Evolutionary conservation across 2,113 vertebrate genomes (phyloP), one percentile per base, ranked within the genome.

Genomic region (Grantiella picta): DNA sequence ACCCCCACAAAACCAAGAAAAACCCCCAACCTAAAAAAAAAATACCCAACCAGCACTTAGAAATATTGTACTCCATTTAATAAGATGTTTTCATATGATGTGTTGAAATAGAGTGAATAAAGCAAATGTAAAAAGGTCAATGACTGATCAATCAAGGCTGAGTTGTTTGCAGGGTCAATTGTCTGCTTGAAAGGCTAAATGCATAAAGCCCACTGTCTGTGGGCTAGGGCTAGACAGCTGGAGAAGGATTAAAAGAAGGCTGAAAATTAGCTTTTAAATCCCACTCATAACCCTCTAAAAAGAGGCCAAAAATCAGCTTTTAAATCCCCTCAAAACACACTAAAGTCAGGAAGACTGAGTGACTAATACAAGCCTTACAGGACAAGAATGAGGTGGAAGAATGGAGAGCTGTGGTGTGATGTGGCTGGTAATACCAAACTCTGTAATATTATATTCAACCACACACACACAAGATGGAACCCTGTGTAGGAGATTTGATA

Each of bases 31-130:
- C 5, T 53, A 63, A 15, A 5, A 23, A 36, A 10, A 36, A 29
- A 56, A 7, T 4, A 3, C 24, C 4, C 5, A 84, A 12, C 4
- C 5, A 91, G 1, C 16, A 60, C 16, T 70, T 36, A 35, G 0
- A 12, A 45, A 75, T 50, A 31, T 28, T 60, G 15, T 69, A 61
- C 9, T 70, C 9, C 25, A 12, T 42, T 53, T 47, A 68, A 42
- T 33, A 18, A 75, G 17, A 8, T 47, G 1, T 20, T 66, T 73
- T 42, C 28, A 78, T 77, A 31, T 24, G 13, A 18, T 42, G 12
- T 56, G 68, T 83, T 69, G 15, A 76, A 89, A 70, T 25, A 63
- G 36, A 75, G 5, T 71, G 44, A 76, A 52, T 22, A 53, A 63
- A 65, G 25, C 13, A 65, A 73, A 78, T 53, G 12, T 42, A 5